Evolutionary conservation across 2,888 invertebrate genomes (phyloP), one percentile per base, ranked within the genome.

Genomic region (Seira musarum): DNA sequence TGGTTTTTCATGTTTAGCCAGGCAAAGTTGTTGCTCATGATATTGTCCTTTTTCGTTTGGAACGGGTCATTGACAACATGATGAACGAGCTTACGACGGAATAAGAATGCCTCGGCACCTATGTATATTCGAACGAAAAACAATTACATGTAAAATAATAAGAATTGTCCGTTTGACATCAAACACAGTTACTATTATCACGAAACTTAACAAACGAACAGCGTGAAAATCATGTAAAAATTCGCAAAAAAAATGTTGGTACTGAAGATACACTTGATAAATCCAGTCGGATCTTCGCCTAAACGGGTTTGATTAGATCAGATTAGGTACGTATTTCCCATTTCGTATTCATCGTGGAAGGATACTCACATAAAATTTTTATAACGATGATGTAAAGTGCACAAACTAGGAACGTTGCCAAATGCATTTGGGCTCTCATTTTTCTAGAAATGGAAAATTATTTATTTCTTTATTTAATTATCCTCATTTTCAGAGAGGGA

Each of bases 1-100:
- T 80, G 76, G 77, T 80, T 83, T 77, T 83, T 83, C 74, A 84
- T 71, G 79, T 84, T 85, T 10, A 85, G 30, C 83, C 83, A 85
- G 24, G 68, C 77, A 60, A n/a, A 78, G 71, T 84, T 85, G 8
- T 76, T 74, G 15, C 46, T 8, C 13, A 82, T 78, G 13, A 83
- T 66, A 22, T 64, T n/a, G n/a, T 30, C 30, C 19, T 76, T 69
- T 61, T 80, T 80, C n/a, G 81, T 80, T 74, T 85, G 83, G 13
- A 49, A 74, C 6, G 83, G 85, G 68, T 85, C 85, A 72, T 83
- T 80, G 57, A 70, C 68, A 69, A 83, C 63, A n/a, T 72, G 81
- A 74, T 81, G 71, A 35, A 80, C 64, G 49, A 60, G 25, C 21
- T 83, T 83, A 25, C 75, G 49, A 30, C 80, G 63, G 63, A 80